Base-by-base conservation (phyloP, 23 tunicate genomes). In the Phallusia fumigata region DNA sequence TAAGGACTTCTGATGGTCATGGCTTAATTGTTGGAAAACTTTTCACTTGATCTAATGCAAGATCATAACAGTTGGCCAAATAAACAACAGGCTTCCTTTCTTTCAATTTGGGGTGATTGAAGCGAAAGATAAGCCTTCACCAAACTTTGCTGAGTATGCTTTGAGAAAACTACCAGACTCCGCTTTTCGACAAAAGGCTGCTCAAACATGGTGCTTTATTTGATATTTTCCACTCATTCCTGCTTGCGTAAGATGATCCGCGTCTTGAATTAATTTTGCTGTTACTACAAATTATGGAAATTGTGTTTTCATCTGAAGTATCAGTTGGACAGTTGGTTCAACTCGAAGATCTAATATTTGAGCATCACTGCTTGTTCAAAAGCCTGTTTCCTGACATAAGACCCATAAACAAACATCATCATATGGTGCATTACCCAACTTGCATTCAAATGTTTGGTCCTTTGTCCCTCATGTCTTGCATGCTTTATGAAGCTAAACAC, bases 381-480 rank as follows among this genome's bases (percentile, higher is more conserved):
- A 33, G 50, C 47, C 36, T 80, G 36, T 80, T 80, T 80, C 83
- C 83, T 50, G 50, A 80, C 40, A 52, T 31, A 32, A 80, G 64
- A 50, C 58, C 52, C 12, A 53, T 80, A 51, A 80, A 80, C 74
- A 80, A 80, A 33, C 83, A 80, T 33, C 83, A 80, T 52, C 83
- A 80, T 21, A 52, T 50, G 74, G 72, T 80, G 36, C 83, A 80
- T 33, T 80, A 80, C 50, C 83, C 83, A 32, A 80, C 74, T 30
- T 80, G 83, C 40, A 80, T 80, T 31, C 72, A 33, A 53, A 80
- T 80, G 83, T 18, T 80, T 80, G 83, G 83, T 22, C 83, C 83
- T n/a, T 35, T 80, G 83, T 51, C 65, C 21, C 73, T 32, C 74
- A 80, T 80, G 83, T 44, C 73, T 10, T 80, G 83, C 40, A 80